A percentile compares a stretch with the other conserved stretches of the same genome.
Conservation (phyloP, 37 sponge, comb jelly and placozoan genomes). For the Eunapius fragilis region DNA sequence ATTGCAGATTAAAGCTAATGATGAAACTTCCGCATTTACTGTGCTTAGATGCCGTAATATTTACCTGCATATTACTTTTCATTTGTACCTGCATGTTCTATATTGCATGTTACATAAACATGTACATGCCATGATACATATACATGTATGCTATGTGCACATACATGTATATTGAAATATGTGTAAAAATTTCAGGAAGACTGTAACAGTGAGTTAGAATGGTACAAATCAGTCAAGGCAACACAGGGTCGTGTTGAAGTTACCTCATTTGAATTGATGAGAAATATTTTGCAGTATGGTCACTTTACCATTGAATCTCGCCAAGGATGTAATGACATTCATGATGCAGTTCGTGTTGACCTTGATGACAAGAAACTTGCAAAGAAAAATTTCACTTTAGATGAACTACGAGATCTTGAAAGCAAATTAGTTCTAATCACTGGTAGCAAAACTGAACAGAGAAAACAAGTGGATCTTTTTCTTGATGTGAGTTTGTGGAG, state of each 20-base stretch:
- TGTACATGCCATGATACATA: too few relatives aligned
- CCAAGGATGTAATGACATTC: neutral
- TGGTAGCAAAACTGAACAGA: conserved; percentile 63
- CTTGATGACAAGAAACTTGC: conserved; percentile 19
- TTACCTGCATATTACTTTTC: too few relatives aligned
- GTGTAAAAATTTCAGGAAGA: conserved; percentile 18
- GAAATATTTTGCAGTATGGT: conserved; percentile 65
- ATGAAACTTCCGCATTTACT: too few relatives aligned
- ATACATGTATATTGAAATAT: neutral
- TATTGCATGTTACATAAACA: too few relatives aligned
- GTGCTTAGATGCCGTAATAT: too few relatives aligned
- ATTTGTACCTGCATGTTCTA: too few relatives aligned
- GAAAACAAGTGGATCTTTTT: conserved; percentile 53
- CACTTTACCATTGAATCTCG: conserved; percentile 32
- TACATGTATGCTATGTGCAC: neutral
- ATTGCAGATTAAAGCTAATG: too few relatives aligned
- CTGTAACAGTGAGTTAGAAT: conserved; percentile 59
- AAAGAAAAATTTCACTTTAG: conserved; percentile 46
- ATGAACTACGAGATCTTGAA: conserved; percentile 78
- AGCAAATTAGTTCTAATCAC: conserved; percentile 82
- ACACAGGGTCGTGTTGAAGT: conserved; percentile 71
- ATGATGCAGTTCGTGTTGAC: conserved; percentile 41
- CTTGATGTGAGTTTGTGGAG: conserved; percentile 39
- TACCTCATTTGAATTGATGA: conserved; percentile 67
- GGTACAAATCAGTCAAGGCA: conserved; percentile 73